Conservation (phyloP, 2,888 invertebrate genomes). For the Plebejus anna region DNA sequence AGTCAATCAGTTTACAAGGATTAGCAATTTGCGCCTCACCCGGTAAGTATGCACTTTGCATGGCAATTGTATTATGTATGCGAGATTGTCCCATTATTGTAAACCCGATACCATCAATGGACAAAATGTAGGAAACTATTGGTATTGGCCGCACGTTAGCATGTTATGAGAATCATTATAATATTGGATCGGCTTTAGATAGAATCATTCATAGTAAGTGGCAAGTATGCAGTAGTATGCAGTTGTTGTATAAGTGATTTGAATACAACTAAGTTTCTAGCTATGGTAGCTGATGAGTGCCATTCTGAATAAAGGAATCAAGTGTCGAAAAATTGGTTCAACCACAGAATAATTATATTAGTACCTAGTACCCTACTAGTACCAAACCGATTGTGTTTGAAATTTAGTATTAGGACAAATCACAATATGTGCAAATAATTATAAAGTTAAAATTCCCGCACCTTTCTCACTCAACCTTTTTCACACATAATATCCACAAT, state of each 20-base stretch:
- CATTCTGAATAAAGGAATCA: not conserved
- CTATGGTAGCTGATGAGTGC: not conserved
- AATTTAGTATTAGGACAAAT: no score
- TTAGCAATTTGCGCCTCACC: not conserved
- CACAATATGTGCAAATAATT: no score
- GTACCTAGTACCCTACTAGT: no score
- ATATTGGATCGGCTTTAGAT: not conserved
- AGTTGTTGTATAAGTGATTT: not conserved
- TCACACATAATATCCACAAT: no score
- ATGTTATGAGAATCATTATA: conserved; percentile 3
- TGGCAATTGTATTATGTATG: not conserved
- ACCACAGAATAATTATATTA: not conserved
- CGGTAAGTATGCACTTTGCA: conserved; percentile 6
- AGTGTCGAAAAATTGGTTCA: not conserved
- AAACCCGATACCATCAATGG: not conserved
- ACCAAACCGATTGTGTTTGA: no score
- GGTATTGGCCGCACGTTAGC: not conserved
- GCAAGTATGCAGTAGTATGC: not conserved
- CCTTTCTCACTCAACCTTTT: no score
- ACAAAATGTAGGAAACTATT: conserved; percentile 1
- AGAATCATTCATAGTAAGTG: not conserved
- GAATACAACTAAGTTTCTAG: not conserved
- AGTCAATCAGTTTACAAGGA: conserved; percentile 17
- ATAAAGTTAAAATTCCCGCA: no score
- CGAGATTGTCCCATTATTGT: conserved; percentile 1